Evolutionary conservation across 2,888 invertebrate genomes (phyloP).

Genomic region (Galerucella pusilla): DNA sequence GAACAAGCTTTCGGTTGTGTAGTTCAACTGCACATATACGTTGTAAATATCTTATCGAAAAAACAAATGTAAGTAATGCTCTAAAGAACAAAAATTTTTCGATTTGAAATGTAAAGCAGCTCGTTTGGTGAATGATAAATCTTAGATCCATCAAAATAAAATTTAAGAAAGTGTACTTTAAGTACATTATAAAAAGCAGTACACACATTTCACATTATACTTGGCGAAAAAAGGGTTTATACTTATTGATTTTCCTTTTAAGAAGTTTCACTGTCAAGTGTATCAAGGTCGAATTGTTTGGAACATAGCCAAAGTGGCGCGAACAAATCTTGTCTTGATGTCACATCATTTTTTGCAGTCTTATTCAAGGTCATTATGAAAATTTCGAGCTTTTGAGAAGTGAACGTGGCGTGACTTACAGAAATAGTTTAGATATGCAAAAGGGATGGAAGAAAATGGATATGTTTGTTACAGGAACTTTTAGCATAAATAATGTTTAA

Average conservation of each 20-base stretch:
- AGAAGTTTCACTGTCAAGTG: background rate
- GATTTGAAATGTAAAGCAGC: no score
- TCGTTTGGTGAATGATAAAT: no score
- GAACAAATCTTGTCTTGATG: background rate
- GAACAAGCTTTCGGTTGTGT: no score
- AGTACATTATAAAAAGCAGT: background rate
- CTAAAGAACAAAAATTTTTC: no score
- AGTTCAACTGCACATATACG: no score
- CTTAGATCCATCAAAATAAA: no score
- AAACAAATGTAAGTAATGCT: no score
- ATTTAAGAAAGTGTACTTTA: background rate
- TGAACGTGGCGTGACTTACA: background rate
- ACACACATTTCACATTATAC: background rate
- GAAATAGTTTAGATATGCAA: background rate
- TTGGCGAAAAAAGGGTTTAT: background rate
- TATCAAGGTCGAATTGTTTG: background rate
- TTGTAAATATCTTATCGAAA: no score
- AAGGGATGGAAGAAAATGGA: background rate
- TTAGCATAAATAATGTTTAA: background rate
- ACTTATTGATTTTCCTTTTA: background rate
- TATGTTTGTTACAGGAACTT: background rate
- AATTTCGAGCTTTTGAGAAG: background rate
- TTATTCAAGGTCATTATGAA: background rate
- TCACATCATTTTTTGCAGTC: background rate
- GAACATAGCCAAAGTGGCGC: background rate